Evolutionary conservation across 2,888 invertebrate species (phyloP).

Genomic region (Trichopoda pennipes): DNA sequence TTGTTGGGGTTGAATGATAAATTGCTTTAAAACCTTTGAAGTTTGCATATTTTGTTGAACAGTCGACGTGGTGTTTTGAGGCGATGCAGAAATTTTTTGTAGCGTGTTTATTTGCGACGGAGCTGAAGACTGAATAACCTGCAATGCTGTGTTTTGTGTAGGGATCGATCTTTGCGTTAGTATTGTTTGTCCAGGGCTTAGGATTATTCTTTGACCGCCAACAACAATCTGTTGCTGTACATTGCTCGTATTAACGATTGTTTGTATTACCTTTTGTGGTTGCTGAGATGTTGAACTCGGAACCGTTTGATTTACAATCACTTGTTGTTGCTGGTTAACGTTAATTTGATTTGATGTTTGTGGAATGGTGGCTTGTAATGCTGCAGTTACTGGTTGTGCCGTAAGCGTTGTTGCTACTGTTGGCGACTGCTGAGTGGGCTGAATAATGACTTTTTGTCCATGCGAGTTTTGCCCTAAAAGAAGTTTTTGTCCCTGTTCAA

Average conservation of each 20-base stretch:
- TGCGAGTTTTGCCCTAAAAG: conserved; percentile 79
- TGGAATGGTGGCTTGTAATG: conserved; percentile 61
- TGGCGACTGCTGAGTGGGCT: conserved; percentile 74
- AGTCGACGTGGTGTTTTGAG: conserved; percentile 69
- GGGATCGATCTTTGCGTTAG: conserved; percentile 79
- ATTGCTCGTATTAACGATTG: conserved; percentile 80
- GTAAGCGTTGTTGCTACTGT: conserved; percentile 67
- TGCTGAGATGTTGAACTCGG: conserved; percentile 70
- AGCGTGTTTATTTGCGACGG: conserved; percentile 67
- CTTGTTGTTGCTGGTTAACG: conserved; percentile 71
- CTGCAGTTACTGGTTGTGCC: conserved; percentile 65
- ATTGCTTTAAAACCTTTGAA: conserved; percentile 74
- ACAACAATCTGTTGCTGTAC: conserved; percentile 80
- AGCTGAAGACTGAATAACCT: conserved; percentile 71
- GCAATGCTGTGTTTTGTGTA: conserved; percentile 74
- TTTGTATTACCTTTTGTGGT: conserved; percentile 80
- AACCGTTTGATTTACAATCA: conserved; percentile 72
- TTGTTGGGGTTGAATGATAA: conserved; percentile 74
- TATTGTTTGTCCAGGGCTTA: conserved; percentile 80
- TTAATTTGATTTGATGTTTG: conserved; percentile 64
- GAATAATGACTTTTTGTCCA: conserved; percentile 80
- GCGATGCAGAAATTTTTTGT: conserved; percentile 66
- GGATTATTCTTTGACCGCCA: conserved; percentile 80
- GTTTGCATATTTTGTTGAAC: conserved; percentile 71
- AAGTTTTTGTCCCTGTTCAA: conserved; percentile 79